These are phyloP conservation scores for Siniperca chuatsi DNA, from an alignment of 2,113 vertebrate species.

Conservation along the genomic window DNA sequence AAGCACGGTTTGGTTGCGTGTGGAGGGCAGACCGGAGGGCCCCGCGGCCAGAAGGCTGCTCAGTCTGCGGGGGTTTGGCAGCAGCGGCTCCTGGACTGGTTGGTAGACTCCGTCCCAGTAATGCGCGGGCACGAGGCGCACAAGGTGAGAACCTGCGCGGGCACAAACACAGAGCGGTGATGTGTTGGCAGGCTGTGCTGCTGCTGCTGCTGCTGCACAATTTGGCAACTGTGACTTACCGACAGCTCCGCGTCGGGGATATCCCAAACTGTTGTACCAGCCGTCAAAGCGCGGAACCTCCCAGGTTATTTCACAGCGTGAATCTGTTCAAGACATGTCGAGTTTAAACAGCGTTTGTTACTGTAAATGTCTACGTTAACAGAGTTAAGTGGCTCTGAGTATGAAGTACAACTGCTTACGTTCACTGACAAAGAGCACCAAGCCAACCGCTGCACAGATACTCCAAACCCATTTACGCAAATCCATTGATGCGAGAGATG, in stretches of 20 bases:
- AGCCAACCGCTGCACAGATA: slow-evolving; percentile 45
- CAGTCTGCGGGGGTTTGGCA: slow-evolving; percentile 90
- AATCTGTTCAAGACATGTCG: slow-evolving; percentile 77
- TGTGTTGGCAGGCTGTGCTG: not conserved
- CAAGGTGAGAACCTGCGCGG: slow-evolving; percentile 85
- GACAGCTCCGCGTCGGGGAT: slow-evolving; percentile 85
- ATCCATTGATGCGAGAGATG: slow-evolving; percentile 81
- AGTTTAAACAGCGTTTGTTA: not conserved
- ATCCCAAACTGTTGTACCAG: slow-evolving; percentile 96
- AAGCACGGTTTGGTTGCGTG: slow-evolving; percentile 89
- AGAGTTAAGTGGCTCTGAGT: not conserved
- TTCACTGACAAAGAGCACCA: slow-evolving; percentile 56
- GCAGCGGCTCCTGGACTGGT: slow-evolving; percentile 82
- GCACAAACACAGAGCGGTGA: slow-evolving; percentile 8
- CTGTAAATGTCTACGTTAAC: not conserved
- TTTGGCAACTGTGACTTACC: slow-evolving; percentile 79
- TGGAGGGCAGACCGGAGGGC: slow-evolving; percentile 83
- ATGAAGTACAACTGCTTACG: slow-evolving; percentile 67
- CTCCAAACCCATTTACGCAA: slow-evolving; percentile 75
- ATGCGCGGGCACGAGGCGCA: slow-evolving; percentile 87
- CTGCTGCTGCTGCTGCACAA: not conserved
- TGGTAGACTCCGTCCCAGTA: slow-evolving; percentile 92
- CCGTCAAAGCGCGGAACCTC: slow-evolving; percentile 95
- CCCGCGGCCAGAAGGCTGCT: slow-evolving; percentile 81
- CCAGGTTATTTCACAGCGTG: slow-evolving; percentile 82